phyloP scores from a whole-genome alignment of 2,888 invertebrate species.

The Scaptomyza cyrtandrae region DNA sequence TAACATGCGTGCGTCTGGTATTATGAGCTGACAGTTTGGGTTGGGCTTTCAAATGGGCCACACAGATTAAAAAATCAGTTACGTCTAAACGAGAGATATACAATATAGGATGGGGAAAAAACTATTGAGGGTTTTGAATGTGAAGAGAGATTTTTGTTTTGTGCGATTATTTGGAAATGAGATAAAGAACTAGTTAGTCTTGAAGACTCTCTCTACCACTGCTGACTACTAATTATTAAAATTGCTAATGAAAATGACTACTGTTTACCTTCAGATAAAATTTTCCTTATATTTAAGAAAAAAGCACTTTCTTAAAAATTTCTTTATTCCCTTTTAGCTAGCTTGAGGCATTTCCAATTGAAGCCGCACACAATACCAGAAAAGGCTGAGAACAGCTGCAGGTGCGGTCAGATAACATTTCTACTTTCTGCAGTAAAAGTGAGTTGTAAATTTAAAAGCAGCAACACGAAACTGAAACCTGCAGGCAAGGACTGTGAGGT shows the following conservation, averaged over 20 bases:
- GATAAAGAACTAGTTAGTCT: no score
- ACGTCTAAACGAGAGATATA: neutral
- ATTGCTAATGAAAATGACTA: no score
- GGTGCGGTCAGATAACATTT: conserved; percentile 24
- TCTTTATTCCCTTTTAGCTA: neutral
- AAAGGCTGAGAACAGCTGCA: conserved; percentile 47
- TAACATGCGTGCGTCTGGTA: conserved; percentile 41
- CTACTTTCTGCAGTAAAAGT: conserved; percentile 11
- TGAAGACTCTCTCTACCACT: no score
- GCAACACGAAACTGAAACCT: conserved; percentile 23
- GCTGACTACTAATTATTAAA: no score
- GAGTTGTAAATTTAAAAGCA: conserved; percentile 32
- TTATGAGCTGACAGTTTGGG: conserved; percentile 27
- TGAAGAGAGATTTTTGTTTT: no score
- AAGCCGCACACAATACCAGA: conserved; percentile 6
- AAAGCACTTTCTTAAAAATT: neutral
- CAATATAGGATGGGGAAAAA: neutral
- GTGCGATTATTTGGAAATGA: no score
- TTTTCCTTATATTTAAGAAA: neutral
- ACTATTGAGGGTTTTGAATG: neutral
- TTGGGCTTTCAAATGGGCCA: conserved; percentile 24
- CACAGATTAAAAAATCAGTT: conserved; percentile 24
- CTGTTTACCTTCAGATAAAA: no score
- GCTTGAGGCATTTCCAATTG: conserved; percentile 27
- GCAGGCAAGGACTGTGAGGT: conserved; percentile 21